phyloP scores from a whole-genome alignment of 1,140 invertebrate genomes.

The Augochlora pura region DNA sequence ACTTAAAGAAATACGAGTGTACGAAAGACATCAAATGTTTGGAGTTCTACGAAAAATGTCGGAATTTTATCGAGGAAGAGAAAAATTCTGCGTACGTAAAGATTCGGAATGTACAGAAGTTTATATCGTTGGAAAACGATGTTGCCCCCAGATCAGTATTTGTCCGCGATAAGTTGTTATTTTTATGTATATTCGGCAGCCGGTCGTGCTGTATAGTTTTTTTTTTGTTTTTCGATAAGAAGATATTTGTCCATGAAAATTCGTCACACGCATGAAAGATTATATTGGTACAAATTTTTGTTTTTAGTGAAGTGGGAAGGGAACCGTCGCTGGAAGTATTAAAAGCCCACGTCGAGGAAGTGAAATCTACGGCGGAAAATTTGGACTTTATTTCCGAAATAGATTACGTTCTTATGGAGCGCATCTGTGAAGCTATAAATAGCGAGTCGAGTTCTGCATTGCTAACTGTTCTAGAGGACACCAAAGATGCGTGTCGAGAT shows the following conservation, averaged over 20 bases:
- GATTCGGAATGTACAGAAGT: not conserved
- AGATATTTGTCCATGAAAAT: too few relatives aligned
- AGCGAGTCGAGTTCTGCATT: slow-evolving; percentile 45
- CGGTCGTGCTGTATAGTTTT: not conserved
- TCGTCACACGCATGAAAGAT: too few relatives aligned
- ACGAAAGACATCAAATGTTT: slow-evolving; percentile 61
- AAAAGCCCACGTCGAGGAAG: slow-evolving; percentile 34
- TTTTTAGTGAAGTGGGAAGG: slow-evolving; percentile 9
- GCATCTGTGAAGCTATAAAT: slow-evolving; percentile 54
- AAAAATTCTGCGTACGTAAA: too few relatives aligned
- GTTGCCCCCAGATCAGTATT: not conserved
- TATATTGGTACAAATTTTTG: too few relatives aligned
- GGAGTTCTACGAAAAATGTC: slow-evolving; percentile 63
- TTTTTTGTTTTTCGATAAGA: not conserved
- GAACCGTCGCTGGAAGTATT: slow-evolving; percentile 49
- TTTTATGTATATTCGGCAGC: not conserved
- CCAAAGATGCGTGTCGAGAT: slow-evolving; percentile 43
- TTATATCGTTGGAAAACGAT: too few relatives aligned
- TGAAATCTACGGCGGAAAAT: slow-evolving; percentile 51
- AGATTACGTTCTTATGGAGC: slow-evolving; percentile 57
- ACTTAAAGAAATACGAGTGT: slow-evolving; percentile 46
- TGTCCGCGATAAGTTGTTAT: not conserved
- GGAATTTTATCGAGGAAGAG: slow-evolving; percentile 47
- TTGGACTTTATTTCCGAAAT: slow-evolving; percentile 61
- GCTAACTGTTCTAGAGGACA: slow-evolving; percentile 57